These are phyloP conservation scores for Myoxocephalus aenaeus DNA, from an alignment of 2,797 vertebrate species.

Conservation along the genomic window DNA sequence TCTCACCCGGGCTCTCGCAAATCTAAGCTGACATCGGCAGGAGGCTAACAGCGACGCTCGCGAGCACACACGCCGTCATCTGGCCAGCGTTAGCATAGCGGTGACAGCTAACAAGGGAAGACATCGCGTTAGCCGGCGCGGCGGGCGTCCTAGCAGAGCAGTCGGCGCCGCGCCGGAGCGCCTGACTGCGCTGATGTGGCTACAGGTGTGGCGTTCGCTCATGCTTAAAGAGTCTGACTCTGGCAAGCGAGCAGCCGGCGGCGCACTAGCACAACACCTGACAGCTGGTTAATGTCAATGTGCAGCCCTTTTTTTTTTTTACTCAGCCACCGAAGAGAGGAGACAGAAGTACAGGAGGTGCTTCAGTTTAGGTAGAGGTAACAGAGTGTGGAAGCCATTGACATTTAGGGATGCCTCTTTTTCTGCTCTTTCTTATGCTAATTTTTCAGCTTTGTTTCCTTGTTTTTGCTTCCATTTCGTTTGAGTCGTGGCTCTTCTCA, in stretches of 20 bases:
- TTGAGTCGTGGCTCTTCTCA: neutral
- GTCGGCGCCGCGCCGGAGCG: conserved; percentile 17
- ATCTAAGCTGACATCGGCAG: conserved; percentile 63
- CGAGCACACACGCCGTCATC: conserved; percentile 50
- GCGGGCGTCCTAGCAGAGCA: conserved; percentile 31
- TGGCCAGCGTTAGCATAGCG: conserved; percentile 14
- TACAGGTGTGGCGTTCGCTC: conserved; percentile 73
- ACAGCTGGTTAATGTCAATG: conserved; percentile 67
- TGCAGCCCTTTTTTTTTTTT: conserved; percentile 29
- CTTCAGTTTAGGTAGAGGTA: conserved; percentile 7
- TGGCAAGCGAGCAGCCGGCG: conserved; percentile 49
- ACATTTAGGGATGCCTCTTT: conserved; percentile 11
- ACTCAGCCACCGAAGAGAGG: conserved; percentile 18
- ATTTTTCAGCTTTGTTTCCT: neutral
- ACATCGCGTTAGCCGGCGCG: conserved; percentile 60
- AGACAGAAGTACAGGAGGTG: neutral
- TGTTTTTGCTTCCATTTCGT: neutral
- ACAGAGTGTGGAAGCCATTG: conserved; percentile 13
- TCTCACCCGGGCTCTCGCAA: conserved; percentile 28
- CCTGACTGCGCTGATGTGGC: conserved; percentile 56
- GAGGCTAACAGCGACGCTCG: conserved; percentile 67
- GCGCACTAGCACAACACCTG: conserved; percentile 55
- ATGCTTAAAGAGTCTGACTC: conserved; percentile 68
- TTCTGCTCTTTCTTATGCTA: no score
- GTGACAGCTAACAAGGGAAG: conserved; percentile 74